Conservation (phyloP, 1,140 invertebrate genomes). For the Drosophila repletoides region DNA sequence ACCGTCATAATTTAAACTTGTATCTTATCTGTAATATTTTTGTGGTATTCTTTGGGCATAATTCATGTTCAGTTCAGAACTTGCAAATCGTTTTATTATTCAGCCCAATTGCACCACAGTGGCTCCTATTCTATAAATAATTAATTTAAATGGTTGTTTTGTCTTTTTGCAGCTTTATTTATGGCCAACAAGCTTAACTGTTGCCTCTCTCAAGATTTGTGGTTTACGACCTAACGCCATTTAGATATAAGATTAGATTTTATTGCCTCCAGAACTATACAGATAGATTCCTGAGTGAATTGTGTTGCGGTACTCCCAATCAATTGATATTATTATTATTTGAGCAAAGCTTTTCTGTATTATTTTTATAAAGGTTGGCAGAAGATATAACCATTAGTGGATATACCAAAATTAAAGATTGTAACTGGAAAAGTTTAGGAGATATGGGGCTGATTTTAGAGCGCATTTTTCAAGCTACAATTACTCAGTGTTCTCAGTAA, state of each 20-base stretch:
- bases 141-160: conserved; percentile 72
- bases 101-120: conserved; percentile 59
- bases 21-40: conserved; percentile 59
- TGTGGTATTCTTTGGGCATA: conserved; percentile 25
- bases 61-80: conserved; percentile 68
- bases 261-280: conserved; percentile 23
- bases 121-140: conserved; percentile 68
- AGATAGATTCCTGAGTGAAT: too few relatives aligned
- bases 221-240: conserved; percentile 34
- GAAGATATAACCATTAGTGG: too few relatives aligned
- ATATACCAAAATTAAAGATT: too few relatives aligned
- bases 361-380: too few relatives aligned
- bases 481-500: too few relatives aligned
- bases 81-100: conserved; percentile 78
- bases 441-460: too few relatives aligned
- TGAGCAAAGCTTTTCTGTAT: background rate
- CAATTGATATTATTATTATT: too few relatives aligned
- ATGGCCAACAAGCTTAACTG: conserved; percentile 56
- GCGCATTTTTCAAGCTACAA: too few relatives aligned
- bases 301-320: too few relatives aligned
- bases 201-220: conserved; percentile 67
- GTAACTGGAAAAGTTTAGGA: too few relatives aligned
- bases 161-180: conserved; percentile 53
- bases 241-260: conserved; percentile 70
- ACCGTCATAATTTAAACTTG: conserved; percentile 65